Evolutionary conservation across 2,113 vertebrate genomes (phyloP).

Genomic region (Grantiella picta): DNA sequence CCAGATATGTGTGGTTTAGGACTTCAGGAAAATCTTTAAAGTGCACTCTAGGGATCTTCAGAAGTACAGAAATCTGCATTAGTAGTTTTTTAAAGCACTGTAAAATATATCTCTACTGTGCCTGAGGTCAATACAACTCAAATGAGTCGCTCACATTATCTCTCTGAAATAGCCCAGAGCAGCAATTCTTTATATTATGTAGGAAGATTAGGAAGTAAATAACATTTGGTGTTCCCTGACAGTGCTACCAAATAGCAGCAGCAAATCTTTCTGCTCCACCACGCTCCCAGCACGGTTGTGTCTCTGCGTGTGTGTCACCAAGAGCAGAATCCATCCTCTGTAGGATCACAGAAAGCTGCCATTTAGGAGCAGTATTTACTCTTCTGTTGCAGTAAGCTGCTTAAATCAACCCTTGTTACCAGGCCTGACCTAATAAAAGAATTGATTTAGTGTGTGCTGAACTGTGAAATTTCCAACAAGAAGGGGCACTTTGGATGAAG

Average conservation of each 20-base stretch:
- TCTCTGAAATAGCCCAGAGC: slow-evolving; percentile 21
- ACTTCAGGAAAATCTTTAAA: background rate
- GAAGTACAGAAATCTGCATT: background rate
- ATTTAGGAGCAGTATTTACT: background rate
- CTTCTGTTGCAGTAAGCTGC: background rate
- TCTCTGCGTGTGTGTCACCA: background rate
- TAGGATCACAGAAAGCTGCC: background rate
- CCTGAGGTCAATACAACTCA: background rate
- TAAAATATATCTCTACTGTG: background rate
- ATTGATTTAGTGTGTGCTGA: background rate
- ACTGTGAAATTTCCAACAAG: background rate
- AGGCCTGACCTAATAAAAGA: slow-evolving; percentile 27
- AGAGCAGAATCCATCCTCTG: background rate
- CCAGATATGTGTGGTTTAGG: background rate
- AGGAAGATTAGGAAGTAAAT: slow-evolving; percentile 33
- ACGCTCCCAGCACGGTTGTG: background rate
- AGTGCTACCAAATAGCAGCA: background rate
- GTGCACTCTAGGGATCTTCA: background rate
- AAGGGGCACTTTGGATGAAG: background rate
- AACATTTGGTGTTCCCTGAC: slow-evolving; percentile 2
- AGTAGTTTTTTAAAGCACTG: slow-evolving; percentile 9
- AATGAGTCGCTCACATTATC: slow-evolving; percentile 13
- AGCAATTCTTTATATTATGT: slow-evolving; percentile 15
- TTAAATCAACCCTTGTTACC: slow-evolving; percentile 7
- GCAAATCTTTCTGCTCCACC: background rate